A percentile compares a stretch with the other conserved stretches of the same genome.
Evolutionary conservation across 2,888 invertebrate species (phyloP).

Genomic region (Teleiodes luculella): DNA sequence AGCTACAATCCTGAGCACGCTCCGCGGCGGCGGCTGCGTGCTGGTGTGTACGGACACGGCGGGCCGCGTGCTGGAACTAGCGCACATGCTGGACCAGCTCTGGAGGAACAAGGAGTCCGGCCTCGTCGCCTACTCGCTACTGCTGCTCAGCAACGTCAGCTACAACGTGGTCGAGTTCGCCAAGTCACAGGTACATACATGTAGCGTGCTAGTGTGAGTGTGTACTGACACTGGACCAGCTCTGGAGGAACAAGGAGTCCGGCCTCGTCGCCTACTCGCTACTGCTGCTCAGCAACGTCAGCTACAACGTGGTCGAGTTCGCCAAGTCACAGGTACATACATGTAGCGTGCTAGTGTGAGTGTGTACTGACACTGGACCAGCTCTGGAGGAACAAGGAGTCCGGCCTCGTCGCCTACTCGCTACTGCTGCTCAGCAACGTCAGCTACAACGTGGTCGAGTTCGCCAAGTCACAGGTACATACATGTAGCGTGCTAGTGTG

Average conservation of each 20-base stretch:
- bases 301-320: constrained; percentile 99
- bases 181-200: constrained; percentile 91
- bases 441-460: constrained; percentile 98
- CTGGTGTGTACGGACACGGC: constrained; percentile 98
- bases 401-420: constrained; percentile 96
- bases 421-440: constrained; percentile 96
- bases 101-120: constrained; percentile 98
- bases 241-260: constrained; percentile 74
- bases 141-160: constrained; percentile 96
- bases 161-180: constrained; percentile 99
- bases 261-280: constrained; percentile 96
- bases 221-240: not conserved
- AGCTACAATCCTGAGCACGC: constrained; percentile 95
- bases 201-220: no score
- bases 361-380: not conserved
- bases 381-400: constrained; percentile 64
- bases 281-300: constrained; percentile 95
- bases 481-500: no score
- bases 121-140: constrained; percentile 94
- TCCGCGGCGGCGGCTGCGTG: constrained; percentile 96
- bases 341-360: no score
- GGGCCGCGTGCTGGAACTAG: constrained; percentile 95
- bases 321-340: constrained; percentile 93
- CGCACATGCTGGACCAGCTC: constrained; percentile 96
- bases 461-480: constrained; percentile 95